These are phyloP conservation scores for Capreolus pygargus DNA, from an alignment of 2,113 vertebrate genomes.

Conservation along the genomic window DNA sequence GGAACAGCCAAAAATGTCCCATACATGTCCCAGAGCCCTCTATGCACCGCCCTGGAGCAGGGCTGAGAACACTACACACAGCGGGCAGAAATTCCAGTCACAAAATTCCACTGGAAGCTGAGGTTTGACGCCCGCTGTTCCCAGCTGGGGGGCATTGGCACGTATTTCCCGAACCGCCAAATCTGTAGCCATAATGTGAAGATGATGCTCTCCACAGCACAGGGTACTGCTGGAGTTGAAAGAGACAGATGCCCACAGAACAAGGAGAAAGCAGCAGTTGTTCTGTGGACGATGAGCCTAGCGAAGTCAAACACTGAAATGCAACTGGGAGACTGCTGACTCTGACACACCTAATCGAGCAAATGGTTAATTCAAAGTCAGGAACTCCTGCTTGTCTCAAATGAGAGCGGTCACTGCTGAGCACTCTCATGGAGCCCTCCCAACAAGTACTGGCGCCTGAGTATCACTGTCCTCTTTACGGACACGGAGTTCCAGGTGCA, in stretches of 20 bases:
- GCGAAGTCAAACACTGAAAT: not conserved
- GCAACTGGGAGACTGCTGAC: not conserved
- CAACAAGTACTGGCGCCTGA: not conserved
- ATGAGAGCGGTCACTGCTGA: not conserved
- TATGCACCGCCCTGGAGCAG: no score
- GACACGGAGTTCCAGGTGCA: not conserved
- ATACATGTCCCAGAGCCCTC: not conserved
- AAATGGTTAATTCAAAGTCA: not conserved
- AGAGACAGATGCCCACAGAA: not conserved
- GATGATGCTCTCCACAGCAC: no score
- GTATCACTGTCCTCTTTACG: not conserved
- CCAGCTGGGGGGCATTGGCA: not conserved
- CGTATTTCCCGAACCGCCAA: not conserved
- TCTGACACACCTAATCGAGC: not conserved
- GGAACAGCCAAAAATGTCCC: not conserved
- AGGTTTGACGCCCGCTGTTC: not conserved
- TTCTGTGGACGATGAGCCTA: not conserved
- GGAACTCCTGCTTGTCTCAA: not conserved
- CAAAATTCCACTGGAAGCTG: not conserved
- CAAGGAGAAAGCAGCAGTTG: not conserved
- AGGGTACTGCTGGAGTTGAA: not conserved
- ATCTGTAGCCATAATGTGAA: not conserved
- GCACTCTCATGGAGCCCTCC: not conserved
- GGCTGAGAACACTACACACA: not conserved
- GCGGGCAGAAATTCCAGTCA: not conserved